Percentiles rank a stretch among this genome's conserved stretches.
Evolutionary conservation across 37 sponge, comb jelly and placozoan genomes (phyloP).

Genomic region (Oscarella lobularis): DNA sequence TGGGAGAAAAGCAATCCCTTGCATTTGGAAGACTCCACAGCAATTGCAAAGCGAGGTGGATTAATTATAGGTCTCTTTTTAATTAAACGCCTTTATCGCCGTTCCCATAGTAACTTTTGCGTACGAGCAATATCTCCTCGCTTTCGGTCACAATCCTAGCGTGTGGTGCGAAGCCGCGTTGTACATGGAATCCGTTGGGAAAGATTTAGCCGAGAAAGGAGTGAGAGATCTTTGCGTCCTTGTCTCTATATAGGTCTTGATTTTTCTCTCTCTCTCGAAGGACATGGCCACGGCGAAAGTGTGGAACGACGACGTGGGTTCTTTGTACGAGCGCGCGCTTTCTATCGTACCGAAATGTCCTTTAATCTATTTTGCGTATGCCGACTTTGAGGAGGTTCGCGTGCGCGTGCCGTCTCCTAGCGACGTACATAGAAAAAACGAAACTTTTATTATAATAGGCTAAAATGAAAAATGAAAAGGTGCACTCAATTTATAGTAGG

Average conservation of each 20-base stretch:
- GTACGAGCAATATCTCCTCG: conserved; percentile 72
- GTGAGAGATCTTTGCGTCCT: too few relatives aligned
- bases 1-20: conserved; percentile 95
- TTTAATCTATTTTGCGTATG: conserved; percentile 82
- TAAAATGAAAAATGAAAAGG: conserved; percentile 31
- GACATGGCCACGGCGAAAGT: neutral
- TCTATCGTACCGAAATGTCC: conserved; percentile 38
- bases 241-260: too few relatives aligned
- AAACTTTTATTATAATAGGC: too few relatives aligned
- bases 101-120: conserved; percentile 63
- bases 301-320: conserved; percentile 32
- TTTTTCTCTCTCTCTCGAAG: neutral
- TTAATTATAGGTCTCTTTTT: too few relatives aligned
- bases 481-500: conserved; percentile 23
- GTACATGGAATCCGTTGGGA: conserved; percentile 57
- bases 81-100: too few relatives aligned
- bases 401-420: too few relatives aligned
- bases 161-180: conserved; percentile 89
- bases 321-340: conserved; percentile 58
- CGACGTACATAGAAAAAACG: too few relatives aligned
- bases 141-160: conserved; percentile 72
- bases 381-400: conserved; percentile 95
- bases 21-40: conserved; percentile 46
- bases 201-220: conserved; percentile 28
- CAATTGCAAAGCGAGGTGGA: conserved; percentile 73